Percentiles rank a stretch among this genome's conserved stretches.
Evolutionary conservation across 2,113 vertebrate species (phyloP).

Genomic region (Trachemys scripta): DNA sequence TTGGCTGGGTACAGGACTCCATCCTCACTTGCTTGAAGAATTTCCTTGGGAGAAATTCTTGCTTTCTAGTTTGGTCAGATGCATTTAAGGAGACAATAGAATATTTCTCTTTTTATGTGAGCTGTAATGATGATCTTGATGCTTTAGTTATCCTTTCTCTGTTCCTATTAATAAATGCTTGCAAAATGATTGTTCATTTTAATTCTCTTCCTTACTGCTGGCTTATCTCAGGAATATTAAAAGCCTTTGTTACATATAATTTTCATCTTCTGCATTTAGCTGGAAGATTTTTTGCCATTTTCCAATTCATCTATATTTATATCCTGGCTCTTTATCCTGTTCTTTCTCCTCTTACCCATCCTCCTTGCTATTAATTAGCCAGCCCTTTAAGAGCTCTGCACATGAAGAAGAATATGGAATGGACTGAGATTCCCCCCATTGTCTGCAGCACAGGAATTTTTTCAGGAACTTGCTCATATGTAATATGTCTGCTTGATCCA

Average conservation of each 20-base stretch:
- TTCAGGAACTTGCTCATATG: too few relatives aligned
- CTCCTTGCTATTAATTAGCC: background rate
- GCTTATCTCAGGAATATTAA: conserved; percentile 11
- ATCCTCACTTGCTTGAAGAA: background rate
- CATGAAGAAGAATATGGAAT: background rate
- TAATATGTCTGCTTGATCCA: too few relatives aligned
- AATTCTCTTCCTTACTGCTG: background rate
- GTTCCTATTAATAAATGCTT: background rate
- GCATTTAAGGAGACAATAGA: background rate
- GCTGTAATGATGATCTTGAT: background rate
- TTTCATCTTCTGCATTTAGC: background rate
- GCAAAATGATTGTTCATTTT: background rate
- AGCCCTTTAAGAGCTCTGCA: background rate
- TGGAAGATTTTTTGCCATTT: background rate
- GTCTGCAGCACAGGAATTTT: too few relatives aligned
- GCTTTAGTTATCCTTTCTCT: background rate
- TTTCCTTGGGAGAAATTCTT: background rate
- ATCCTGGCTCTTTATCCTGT: background rate
- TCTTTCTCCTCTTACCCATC: background rate
- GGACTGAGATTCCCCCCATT: background rate
- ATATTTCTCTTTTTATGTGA: background rate
- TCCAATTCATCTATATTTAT: background rate
- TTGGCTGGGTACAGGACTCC: background rate
- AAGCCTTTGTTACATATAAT: background rate
- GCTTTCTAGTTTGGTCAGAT: background rate